Percentiles rank a stretch among this genome's conserved stretches.
These are phyloP conservation scores for Capromys pilorides DNA, from an alignment of 2,797 vertebrate species.

Conservation along the genomic window DNA sequence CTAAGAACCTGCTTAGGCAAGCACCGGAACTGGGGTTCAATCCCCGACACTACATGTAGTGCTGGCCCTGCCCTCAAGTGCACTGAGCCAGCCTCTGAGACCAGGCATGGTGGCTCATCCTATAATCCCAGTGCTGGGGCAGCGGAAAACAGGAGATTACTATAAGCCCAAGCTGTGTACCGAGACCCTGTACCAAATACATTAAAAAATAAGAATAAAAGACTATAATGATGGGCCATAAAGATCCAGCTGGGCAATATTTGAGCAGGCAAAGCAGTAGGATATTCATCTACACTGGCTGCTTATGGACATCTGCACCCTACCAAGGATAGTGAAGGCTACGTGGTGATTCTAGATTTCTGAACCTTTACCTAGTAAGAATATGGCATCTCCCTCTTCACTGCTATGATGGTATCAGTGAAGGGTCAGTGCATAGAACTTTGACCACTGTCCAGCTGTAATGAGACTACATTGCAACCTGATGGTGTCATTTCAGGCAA, in stretches of 20 bases:
- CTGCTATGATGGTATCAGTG: not conserved
- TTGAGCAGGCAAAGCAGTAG: not conserved
- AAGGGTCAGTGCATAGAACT: not conserved
- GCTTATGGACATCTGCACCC: not conserved
- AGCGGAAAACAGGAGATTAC: no score
- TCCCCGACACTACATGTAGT: no score
- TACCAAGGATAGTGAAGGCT: not conserved
- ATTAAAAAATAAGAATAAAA: no score
- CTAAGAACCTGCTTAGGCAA: no score
- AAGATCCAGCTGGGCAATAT: not conserved
- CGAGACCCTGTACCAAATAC: no score
- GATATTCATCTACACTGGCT: not conserved
- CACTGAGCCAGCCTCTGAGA: no score
- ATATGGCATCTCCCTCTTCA: not conserved
- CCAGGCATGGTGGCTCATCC: no score
- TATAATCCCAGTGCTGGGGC: no score
- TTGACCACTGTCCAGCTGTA: not conserved
- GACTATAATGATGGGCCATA: not conserved
- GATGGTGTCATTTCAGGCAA: not conserved
- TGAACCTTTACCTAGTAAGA: not conserved
- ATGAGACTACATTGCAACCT: not conserved
- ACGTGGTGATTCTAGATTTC: not conserved
- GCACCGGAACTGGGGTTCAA: no score
- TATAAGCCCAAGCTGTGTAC: no score
- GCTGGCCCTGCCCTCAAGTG: no score